Conservation (phyloP, 1,140 invertebrate genomes). For the Matsumurasca onukii region DNA sequence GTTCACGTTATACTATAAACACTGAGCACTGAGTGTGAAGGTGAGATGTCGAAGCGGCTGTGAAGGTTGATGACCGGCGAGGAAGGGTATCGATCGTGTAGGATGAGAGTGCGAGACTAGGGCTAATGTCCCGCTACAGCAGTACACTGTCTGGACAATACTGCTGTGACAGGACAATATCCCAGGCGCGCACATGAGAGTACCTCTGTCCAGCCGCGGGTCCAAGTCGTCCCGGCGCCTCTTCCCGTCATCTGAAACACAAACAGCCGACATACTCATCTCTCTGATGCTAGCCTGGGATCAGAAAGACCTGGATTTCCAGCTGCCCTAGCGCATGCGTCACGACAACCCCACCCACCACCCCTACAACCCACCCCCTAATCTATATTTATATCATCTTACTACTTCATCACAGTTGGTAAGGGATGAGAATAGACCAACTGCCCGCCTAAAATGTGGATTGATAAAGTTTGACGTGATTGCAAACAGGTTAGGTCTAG, state of each 20-base stretch:
- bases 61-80: constrained; percentile 20
- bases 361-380: constrained; percentile 16
- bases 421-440: constrained; percentile 1
- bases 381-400: constrained; percentile 30
- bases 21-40: background rate
- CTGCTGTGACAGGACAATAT: constrained; percentile 96
- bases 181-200: constrained; percentile 54
- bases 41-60: background rate
- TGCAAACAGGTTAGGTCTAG: no score
- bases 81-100: constrained; percentile 8
- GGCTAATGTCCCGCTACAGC: constrained; percentile 85
- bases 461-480: no score
- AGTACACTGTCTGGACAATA: constrained; percentile 77
- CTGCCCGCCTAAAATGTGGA: no score
- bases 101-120: constrained; percentile 50
- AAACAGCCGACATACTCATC: constrained; percentile 12
- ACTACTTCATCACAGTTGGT: constrained; percentile 16
- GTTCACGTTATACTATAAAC: constrained; percentile 9
- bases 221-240: constrained; percentile 43
- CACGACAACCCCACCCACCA: constrained; percentile 13
- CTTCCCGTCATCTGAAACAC: constrained; percentile 41
- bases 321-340: constrained; percentile 30
- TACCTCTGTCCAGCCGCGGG: constrained; percentile 52
- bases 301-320: constrained; percentile 29
- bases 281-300: background rate